phyloP scores from a whole-genome alignment of 1,140 invertebrate genomes.

The Maconellicoccus hirsutus region DNA sequence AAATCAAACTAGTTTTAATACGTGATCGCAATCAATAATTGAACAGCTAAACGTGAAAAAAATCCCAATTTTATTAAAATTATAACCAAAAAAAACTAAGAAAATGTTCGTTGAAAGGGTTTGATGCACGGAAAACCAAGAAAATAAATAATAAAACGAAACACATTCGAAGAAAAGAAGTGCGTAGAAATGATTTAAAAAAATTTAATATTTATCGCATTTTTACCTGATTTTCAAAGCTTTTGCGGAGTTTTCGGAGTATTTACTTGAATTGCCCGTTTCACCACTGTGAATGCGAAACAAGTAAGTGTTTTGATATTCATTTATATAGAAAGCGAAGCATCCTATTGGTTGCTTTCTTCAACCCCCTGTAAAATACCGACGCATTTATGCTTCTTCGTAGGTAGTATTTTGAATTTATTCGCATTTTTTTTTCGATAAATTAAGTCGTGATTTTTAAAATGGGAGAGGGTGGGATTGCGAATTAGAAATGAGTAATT shows the following conservation, averaged over 20 bases:
- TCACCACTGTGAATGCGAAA: constrained; percentile 14
- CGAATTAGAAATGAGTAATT: no score
- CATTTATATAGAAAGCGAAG: constrained; percentile 7
- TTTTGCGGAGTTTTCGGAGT: background rate
- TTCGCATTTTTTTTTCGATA: no score
- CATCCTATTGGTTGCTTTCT: background rate
- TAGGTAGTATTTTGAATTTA: background rate
- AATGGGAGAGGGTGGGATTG: no score
- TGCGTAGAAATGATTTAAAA: no score
- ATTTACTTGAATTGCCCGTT: constrained; percentile 1
- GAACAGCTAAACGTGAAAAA: no score
- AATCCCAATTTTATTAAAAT: no score
- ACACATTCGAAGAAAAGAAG: background rate
- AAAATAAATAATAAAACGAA: background rate
- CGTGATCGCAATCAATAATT: no score
- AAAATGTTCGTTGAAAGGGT: no score
- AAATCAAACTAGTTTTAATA: no score
- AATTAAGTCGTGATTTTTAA: no score
- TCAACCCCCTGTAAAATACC: background rate
- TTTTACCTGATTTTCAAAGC: background rate
- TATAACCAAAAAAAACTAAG: no score
- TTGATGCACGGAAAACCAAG: no score
- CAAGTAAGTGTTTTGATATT: background rate
- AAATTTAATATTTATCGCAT: background rate
- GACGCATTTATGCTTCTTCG: background rate